Conservation (phyloP, 2,888 invertebrate species). For the Keiferia lycopersicella region DNA sequence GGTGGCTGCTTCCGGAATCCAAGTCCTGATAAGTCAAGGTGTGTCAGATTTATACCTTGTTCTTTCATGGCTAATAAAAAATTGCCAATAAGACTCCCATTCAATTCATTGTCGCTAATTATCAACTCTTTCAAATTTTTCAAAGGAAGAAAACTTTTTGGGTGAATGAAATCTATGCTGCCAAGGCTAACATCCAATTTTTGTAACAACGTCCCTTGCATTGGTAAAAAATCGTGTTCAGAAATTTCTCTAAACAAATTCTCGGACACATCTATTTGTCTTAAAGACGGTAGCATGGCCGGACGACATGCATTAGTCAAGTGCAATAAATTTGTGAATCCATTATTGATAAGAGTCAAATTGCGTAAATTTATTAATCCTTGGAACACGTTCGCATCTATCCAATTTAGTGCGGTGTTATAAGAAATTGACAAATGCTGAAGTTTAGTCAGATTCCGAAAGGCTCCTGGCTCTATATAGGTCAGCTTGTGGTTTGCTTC, state of each 20-base stretch:
- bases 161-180: constrained; percentile 76
- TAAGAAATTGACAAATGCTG: constrained; percentile 79
- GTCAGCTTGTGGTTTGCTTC: constrained; percentile 79
- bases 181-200: constrained; percentile 77
- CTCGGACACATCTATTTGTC: constrained; percentile 75
- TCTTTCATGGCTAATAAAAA: constrained; percentile 61
- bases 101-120: constrained; percentile 79
- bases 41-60: constrained; percentile 62
- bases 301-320: constrained; percentile 68
- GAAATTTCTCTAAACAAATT: constrained; percentile 73
- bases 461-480: constrained; percentile 71
- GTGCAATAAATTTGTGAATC: constrained; percentile 68
- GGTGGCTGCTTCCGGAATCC: constrained; percentile 79
- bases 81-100: constrained; percentile 61
- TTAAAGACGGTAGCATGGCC: constrained; percentile 67
- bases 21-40: constrained; percentile 75
- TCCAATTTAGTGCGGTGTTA: constrained; percentile 67
- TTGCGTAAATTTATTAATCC: constrained; percentile 75
- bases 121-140: constrained; percentile 66
- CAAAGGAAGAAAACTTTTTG: constrained; percentile 72
- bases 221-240: constrained; percentile 65
- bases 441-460: constrained; percentile 70
- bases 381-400: constrained; percentile 71
- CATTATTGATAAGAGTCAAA: constrained; percentile 79
- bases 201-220: constrained; percentile 67